Conservation (phyloP, 2,797 vertebrate species). For the Gouania willdenowi region DNA sequence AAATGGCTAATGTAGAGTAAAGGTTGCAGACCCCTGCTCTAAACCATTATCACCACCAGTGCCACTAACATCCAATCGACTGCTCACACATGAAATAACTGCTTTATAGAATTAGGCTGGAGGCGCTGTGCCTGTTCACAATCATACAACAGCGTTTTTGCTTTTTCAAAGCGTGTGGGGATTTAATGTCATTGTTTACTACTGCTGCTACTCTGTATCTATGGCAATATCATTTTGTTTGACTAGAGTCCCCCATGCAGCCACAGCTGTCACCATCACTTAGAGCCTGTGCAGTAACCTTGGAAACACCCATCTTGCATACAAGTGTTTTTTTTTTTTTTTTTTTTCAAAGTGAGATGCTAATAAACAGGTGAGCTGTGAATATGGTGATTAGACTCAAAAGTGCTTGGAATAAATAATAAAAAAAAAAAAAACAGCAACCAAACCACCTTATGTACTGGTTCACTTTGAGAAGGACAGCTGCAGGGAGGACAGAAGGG, state of each 20-base stretch:
- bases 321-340: constrained; percentile 62
- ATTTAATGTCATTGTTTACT: constrained; percentile 50
- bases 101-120: constrained; percentile 9
- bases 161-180: constrained; percentile 31
- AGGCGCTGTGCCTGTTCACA: constrained; percentile 7
- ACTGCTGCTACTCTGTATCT: constrained; percentile 44
- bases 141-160: constrained; percentile 27
- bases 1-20: too few species aligned
- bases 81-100: constrained; percentile 4
- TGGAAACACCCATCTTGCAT: constrained; percentile 64
- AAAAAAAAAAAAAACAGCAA: too few species aligned
- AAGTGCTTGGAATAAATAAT: constrained; percentile 18
- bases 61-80: constrained; percentile 8
- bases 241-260: constrained; percentile 63
- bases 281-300: constrained; percentile 68
- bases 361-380: constrained; percentile 59
- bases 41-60: constrained; percentile 2
- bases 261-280: constrained; percentile 70
- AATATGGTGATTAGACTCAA: constrained; percentile 35
- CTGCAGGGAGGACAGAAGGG: constrained; percentile 19
- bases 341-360: constrained; percentile 49
- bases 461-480: constrained; percentile 34
- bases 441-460: constrained; percentile 15
- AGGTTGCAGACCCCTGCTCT: too few species aligned
- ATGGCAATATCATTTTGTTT: constrained; percentile 61